phyloP scores from a whole-genome alignment of 92 coral and sea anemone species.

The Zoanthus solanderi region DNA sequence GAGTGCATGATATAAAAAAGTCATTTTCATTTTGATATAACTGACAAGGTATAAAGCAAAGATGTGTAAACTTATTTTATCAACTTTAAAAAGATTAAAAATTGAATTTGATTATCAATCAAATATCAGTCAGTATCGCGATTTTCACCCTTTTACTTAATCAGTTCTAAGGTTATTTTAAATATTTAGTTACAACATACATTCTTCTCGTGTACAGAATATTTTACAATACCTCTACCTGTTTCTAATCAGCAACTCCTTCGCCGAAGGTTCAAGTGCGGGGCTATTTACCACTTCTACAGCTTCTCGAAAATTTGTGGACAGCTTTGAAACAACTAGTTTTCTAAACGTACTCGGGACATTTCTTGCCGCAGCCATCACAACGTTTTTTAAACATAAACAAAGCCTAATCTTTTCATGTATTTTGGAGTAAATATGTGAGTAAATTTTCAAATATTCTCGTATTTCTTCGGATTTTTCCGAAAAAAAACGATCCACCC shows the following conservation, averaged over 20 bases:
- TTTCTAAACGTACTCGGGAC: constrained; percentile 82
- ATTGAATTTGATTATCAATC: too few relatives aligned
- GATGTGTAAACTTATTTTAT: too few relatives aligned
- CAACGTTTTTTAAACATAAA: not conserved
- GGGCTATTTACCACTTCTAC: constrained; percentile 75
- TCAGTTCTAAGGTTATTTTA: too few relatives aligned
- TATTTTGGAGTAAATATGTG: not conserved
- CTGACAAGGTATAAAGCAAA: too few relatives aligned
- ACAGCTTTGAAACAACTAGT: constrained; percentile 76
- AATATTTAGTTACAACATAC: too few relatives aligned
- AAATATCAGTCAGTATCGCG: too few relatives aligned
- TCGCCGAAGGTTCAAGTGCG: constrained; percentile 67
- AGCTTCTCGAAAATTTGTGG: constrained; percentile 88
- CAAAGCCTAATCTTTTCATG: not conserved
- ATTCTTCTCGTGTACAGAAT: too few relatives aligned
- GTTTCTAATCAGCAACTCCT: constrained; percentile 80
- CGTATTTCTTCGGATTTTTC: not conserved
- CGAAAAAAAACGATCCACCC: not conserved
- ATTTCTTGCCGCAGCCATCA: constrained; percentile 66
- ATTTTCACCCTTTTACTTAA: too few relatives aligned
- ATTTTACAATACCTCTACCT: constrained; percentile 48
- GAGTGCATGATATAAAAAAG: too few relatives aligned
- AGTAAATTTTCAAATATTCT: not conserved
- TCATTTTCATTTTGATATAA: too few relatives aligned
- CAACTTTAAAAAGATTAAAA: too few relatives aligned